Percentiles rank a stretch among this genome's conserved stretches.
Conservation (phyloP, 2,113 vertebrate species). For the Melanocharis versteri region DNA sequence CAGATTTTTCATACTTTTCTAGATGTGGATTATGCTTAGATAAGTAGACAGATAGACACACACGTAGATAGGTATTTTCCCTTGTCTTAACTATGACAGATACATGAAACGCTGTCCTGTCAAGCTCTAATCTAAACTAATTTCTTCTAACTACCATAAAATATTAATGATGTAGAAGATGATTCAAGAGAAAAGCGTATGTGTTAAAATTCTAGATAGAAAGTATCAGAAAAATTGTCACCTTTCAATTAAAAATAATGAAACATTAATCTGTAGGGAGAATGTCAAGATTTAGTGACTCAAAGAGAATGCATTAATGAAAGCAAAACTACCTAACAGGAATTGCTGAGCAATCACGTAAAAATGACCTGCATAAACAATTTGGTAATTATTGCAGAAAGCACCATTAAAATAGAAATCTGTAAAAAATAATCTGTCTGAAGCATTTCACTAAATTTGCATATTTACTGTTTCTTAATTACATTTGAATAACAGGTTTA, state of each 20-base stretch:
- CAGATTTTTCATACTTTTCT: not conserved
- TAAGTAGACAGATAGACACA: not conserved
- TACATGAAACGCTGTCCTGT: not conserved
- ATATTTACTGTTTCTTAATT: not conserved
- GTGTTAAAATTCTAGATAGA: not conserved
- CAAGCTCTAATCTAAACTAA: not conserved
- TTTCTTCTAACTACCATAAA: not conserved
- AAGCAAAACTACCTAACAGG: not conserved
- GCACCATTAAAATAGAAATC: not conserved
- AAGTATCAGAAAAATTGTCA: not conserved
- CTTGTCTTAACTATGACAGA: not conserved
- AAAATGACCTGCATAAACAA: not conserved
- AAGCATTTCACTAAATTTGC: not conserved
- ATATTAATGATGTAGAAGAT: not conserved
- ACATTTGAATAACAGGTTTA: not conserved
- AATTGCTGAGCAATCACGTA: not conserved
- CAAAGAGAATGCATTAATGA: not conserved
- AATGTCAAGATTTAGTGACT: not conserved
- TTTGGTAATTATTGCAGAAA: not conserved
- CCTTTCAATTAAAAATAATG: not conserved
- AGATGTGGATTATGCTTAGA: not conserved
- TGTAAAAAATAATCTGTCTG: not conserved
- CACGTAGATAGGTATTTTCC: not conserved
- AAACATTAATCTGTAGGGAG: not conserved
- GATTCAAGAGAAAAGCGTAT: not conserved